Conservation (phyloP, 2,113 vertebrate species). For the Silurus asotus region DNA sequence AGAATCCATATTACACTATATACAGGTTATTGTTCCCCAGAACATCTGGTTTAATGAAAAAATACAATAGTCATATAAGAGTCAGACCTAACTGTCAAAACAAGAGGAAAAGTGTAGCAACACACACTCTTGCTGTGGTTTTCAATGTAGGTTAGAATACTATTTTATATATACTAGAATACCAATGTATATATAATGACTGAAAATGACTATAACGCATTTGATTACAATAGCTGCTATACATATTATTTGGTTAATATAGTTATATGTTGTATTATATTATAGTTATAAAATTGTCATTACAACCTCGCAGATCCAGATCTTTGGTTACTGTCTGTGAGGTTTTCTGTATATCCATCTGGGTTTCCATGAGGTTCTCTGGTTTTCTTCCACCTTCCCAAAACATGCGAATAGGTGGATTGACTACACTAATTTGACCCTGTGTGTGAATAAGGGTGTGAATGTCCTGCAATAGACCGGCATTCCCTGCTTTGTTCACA, state of each 20-base stretch:
- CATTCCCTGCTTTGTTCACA: background rate
- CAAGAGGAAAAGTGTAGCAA: background rate
- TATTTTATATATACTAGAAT: too few relatives aligned
- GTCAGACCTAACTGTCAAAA: background rate
- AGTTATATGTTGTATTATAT: background rate
- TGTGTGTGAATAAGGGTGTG: background rate
- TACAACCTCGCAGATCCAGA: background rate
- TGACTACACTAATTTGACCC: background rate
- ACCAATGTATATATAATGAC: background rate
- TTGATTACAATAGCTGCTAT: background rate
- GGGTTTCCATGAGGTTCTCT: background rate
- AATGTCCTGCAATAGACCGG: background rate
- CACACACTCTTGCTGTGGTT: background rate
- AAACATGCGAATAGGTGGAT: background rate
- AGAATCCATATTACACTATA: background rate
- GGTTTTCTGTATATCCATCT: background rate
- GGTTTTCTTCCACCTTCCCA: background rate
- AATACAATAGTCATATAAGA: background rate
- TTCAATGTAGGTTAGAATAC: slow-evolving; percentile 1
- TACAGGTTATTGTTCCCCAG: background rate
- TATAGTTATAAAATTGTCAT: background rate
- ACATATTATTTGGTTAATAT: background rate
- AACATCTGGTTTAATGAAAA: background rate
- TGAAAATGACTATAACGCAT: background rate
- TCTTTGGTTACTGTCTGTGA: background rate